These are phyloP conservation scores for Anas acuta DNA, from an alignment of 2,797 vertebrate genomes.

Conservation along the genomic window DNA sequence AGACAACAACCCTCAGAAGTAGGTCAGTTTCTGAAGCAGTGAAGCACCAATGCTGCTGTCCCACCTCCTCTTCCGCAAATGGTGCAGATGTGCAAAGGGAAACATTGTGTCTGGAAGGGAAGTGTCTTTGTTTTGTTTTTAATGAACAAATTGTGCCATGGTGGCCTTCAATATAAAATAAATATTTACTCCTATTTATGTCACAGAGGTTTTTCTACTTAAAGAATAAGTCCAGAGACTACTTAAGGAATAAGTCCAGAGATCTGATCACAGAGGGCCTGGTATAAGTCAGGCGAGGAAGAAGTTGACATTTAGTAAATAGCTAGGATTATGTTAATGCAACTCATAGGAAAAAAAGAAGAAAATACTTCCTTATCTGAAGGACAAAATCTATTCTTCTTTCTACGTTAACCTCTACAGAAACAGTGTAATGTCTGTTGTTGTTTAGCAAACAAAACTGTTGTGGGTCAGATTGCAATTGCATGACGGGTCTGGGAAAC, in stretches of 20 bases:
- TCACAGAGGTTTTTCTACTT: not conserved
- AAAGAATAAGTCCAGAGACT: not conserved
- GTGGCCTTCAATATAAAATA: not conserved
- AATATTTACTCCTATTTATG: conserved; percentile 42
- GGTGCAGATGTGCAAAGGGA: not conserved
- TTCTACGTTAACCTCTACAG: not conserved
- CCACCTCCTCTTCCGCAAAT: not conserved
- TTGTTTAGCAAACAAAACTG: not conserved
- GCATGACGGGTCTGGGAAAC: not conserved
- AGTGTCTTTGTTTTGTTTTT: not conserved
- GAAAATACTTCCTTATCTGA: not conserved
- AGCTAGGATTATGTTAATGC: not conserved
- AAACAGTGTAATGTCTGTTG: not conserved
- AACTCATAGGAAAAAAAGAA: not conserved
- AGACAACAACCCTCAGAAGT: not conserved
- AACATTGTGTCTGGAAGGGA: not conserved
- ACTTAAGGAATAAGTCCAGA: not conserved
- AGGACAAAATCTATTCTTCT: not conserved
- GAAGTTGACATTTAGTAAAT: not conserved
- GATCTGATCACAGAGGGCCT: not conserved
- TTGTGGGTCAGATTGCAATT: not conserved
- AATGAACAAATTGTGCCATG: not conserved
- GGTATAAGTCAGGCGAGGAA: not conserved
- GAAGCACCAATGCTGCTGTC: not conserved
- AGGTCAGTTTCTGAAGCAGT: not conserved